phyloP scores from a whole-genome alignment of 2,797 vertebrate genomes.

The Hyperoplus lanceolatus region DNA sequence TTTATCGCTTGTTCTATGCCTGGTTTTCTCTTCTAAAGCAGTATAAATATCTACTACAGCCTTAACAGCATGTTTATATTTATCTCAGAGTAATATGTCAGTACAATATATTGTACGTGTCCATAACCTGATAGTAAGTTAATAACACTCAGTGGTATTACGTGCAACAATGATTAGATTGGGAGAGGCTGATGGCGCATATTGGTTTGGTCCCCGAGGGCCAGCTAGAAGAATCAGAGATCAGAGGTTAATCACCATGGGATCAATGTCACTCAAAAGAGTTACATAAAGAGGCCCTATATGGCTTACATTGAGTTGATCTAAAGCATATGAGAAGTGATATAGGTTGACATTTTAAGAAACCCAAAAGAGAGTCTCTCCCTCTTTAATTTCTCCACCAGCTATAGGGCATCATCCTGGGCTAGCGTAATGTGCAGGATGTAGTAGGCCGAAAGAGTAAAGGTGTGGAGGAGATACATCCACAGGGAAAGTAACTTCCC shows the following conservation, averaged over 20 bases:
- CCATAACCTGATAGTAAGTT: slow-evolving; percentile 78
- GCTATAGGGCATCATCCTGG: neutral
- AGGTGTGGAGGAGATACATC: slow-evolving; percentile 43
- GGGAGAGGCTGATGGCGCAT: slow-evolving; percentile 75
- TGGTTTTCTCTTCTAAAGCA: slow-evolving; percentile 46
- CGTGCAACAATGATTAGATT: slow-evolving; percentile 82
- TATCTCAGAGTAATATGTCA: slow-evolving; percentile 47
- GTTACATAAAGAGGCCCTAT: slow-evolving; percentile 55
- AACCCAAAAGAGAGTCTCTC: slow-evolving; percentile 16
- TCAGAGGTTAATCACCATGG: slow-evolving; percentile 78
- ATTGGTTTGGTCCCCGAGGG: slow-evolving; percentile 72
- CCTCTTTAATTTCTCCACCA: neutral
- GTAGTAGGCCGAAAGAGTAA: slow-evolving; percentile 1
- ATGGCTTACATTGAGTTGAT: slow-evolving; percentile 40
- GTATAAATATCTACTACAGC: slow-evolving; percentile 44
- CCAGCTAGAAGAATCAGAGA: slow-evolving; percentile 72
- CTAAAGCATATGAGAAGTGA: slow-evolving; percentile 28
- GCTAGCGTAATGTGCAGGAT: neutral
- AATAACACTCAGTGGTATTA: slow-evolving; percentile 84
- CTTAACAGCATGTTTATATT: slow-evolving; percentile 60
- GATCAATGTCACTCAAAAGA: slow-evolving; percentile 80
- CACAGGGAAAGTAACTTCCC: slow-evolving; percentile 81
- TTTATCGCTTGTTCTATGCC: slow-evolving; percentile 47
- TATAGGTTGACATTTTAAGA: slow-evolving; percentile 16
- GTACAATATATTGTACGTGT: slow-evolving; percentile 47